Percentiles rank a stretch among this genome's conserved stretches.
Conservation (phyloP, 2,888 invertebrate genomes). For the Acronicta psi region DNA sequence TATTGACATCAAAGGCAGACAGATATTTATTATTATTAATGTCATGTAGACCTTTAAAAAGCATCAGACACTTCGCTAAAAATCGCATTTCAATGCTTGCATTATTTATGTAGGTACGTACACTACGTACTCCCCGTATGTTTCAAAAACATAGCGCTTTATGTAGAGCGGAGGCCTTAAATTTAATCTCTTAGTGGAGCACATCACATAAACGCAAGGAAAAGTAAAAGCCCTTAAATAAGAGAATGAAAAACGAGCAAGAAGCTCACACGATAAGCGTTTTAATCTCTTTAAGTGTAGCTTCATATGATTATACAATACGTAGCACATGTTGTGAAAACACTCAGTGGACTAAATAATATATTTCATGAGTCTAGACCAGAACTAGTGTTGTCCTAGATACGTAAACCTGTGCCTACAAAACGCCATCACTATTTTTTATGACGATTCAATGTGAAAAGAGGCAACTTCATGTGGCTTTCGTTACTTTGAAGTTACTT, state of each 20-base stretch:
- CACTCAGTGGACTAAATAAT: slow-evolving; percentile 7
- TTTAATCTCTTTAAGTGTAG: slow-evolving; percentile 86
- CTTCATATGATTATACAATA: slow-evolving; percentile 54
- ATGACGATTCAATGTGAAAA: neutral
- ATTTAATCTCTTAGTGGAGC: slow-evolving; percentile 80
- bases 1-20: neutral
- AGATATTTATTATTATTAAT: neutral
- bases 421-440: neutral
- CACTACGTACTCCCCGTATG: slow-evolving; percentile 9
- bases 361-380: slow-evolving; percentile 1
- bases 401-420: too few species aligned
- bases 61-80: slow-evolving; percentile 12
- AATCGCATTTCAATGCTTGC: slow-evolving; percentile 21
- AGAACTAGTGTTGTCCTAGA: too few species aligned
- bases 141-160: slow-evolving; percentile 28
- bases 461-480: neutral
- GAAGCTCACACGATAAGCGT: slow-evolving; percentile 80
- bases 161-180: slow-evolving; percentile 61
- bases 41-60: slow-evolving; percentile 4
- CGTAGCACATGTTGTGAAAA: slow-evolving; percentile 16
- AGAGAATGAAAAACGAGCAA: slow-evolving; percentile 83
- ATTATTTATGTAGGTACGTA: slow-evolving; percentile 32
- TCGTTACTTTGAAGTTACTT: neutral
- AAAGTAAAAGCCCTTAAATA: slow-evolving; percentile 82
- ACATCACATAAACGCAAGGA: slow-evolving; percentile 76